Evolutionary conservation across 1,140 invertebrate species (phyloP), one percentile per base, ranked within the genome.

Genomic region (Cephus cinctus): DNA sequence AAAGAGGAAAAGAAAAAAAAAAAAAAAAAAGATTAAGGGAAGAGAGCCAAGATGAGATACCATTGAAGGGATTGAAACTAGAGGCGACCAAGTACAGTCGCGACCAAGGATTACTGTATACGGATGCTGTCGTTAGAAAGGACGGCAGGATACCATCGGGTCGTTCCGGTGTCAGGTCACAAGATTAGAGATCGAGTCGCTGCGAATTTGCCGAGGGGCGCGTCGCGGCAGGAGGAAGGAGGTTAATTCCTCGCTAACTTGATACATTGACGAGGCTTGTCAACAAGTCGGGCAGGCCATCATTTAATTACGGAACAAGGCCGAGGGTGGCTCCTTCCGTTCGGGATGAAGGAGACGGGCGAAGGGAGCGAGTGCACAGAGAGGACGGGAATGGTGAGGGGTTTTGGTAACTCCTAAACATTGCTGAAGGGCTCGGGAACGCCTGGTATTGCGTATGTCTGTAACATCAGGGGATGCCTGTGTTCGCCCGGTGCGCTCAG

Each of bases 231-330:
- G n/a, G n/a, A n/a, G n/a, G n/a, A n/a, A n/a, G 25, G n/a, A 39
- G 52, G 52, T 63, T 55, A 56, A 64, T 65, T 54, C 54, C 50
- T 57, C 31, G 56, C 47, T 61, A 61, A 61, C 57, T 64, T 54
- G 65, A 67, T 70, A 64, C 63, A 69, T 64, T 55, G 56, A 59
- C 56, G 60, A 57, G 54, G 54, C 61, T 60, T 67, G 61, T 70
- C 63, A 65, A 63, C 63, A 59, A 64, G 60, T 61, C 58, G 57
- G 59, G 56, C 60, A 50, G 53, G 56, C 56, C 60, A 54, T 71
- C 62, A 67, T 74, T 72, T 65, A 73, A 74, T 74, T 73, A 74
- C 56, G 61, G 55, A 62, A 69, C 64, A 64, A 63, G 61, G 51
- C 45, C 34, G 27, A 35, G 31, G 50, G 44, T 39, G 46, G 42